Base-by-base conservation (phyloP, 1,140 invertebrate genomes). In the Akabosia matsudoensis region DNA sequence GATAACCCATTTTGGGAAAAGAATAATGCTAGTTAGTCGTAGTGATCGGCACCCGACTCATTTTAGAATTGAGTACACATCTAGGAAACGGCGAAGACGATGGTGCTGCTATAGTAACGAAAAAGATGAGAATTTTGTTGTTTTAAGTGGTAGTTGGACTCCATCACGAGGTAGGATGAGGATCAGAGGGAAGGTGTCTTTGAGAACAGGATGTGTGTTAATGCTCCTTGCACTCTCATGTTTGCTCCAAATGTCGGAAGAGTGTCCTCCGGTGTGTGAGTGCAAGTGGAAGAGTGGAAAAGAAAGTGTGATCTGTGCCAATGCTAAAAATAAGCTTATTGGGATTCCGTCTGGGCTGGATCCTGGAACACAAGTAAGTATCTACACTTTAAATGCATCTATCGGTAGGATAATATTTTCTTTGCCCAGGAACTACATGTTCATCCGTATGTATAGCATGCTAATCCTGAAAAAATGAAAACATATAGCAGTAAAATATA, bases 201-300 rank as follows among this genome's bases (percentile, higher is more conserved):
- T n/a, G n/a, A n/a, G n/a, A n/a, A 61, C 54, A 61, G 26, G n/a
- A n/a, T n/a, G 61, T 14, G 31, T 30, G 61, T 22, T 30, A 67
- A 10, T 67, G 28, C 31, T 30, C 28, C 28, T 67, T 67, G 28
- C 61, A 28, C 31, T 30, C 24, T 61, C 14, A 16, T 67, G 30
- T 30, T 67, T 82, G 4, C 67, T 67, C 33, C 34, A 74, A 72
- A 73, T 78, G 22, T 73, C 72, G 0, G 72, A 73, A 0, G 79
- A 76, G 33, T 92, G 91, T 83, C 91, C 91, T 31, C 87, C 87
- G 67, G 87, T 89, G 78, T 94, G 92, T 85, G 90, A 92, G 83
- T 93, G 92, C 86, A 93, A 92, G 84, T 94, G 93, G 93, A 91
- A 92, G 83, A 90, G 89, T 82, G 92, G 92, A 78, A 94, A 94